Base-by-base conservation (phyloP, 2,888 invertebrate species). In the Tetragonula carbonaria region DNA sequence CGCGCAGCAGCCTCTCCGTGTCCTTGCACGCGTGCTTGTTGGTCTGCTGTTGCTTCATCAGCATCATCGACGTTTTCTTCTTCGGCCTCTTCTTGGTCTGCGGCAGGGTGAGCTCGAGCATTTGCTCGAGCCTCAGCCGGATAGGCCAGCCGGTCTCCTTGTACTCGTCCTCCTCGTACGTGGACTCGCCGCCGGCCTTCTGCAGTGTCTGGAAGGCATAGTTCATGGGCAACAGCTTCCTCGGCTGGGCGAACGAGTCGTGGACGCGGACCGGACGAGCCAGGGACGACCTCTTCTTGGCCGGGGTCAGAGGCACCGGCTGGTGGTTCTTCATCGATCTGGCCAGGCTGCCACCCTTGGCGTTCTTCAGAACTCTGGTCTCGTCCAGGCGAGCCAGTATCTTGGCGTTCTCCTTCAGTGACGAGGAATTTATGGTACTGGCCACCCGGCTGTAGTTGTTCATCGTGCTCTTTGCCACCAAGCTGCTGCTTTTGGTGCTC, bases 1-100 rank as follows among this genome's bases (percentile, higher is more conserved):
- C 94, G 87, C 93, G 94, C 86, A 94, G 93, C 81, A 94, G 91
- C 77, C 93, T 93, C 88, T 94, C 94, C 82, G 94, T 94, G 88
- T 94, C 94, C 77, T 93, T 93, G 88, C 92, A 94, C 68, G 90
- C 90, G 78, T 92, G 89, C 55, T 88, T 92, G 68, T 85, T 86
- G 55, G 86, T 63, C 89, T 78, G 92, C 89, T 87, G 82, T 89
- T 91, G 78, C 76, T 93, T 91, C 78, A 90, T 88, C 83, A 92
- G 90, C 83, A 91, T 91, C 87, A 93, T 92, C 77, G 90, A 91
- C 78, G 91, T 86, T 57, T 92, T 90, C 33, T 90, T 91, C 67
- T 91, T 92, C 75, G 89, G 90, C 63, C 91, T 91, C 21, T 91
- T 87, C 53, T 91, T 92, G 71, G 88, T 91, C 75, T 90, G 92